Conservation (phyloP, 2,888 invertebrate genomes). For the Lasius fuliginosus region DNA sequence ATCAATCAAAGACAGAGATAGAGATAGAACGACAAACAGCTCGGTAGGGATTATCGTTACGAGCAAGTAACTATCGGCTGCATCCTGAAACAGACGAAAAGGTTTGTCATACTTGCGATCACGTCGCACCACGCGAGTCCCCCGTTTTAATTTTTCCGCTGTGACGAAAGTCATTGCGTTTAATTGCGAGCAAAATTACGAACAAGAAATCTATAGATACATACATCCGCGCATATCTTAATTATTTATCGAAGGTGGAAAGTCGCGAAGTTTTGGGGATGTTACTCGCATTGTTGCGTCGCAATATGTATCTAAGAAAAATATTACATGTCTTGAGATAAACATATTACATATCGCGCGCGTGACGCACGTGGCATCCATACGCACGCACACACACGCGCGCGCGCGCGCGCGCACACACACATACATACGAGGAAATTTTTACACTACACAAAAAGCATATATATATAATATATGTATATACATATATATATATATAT, state of each 20-base stretch:
- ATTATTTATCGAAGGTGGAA: background rate
- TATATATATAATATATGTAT: slow-evolving; percentile 70
- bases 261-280: background rate
- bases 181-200: background rate
- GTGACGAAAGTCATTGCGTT: background rate
- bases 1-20: slow-evolving; percentile 60
- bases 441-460: slow-evolving; percentile 84
- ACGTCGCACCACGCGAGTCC: slow-evolving; percentile 55
- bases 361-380: slow-evolving; percentile 59
- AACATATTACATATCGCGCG: slow-evolving; percentile 62
- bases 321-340: slow-evolving; percentile 43
- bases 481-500: slow-evolving; percentile 49
- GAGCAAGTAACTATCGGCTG: slow-evolving; percentile 80
- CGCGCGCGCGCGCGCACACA: slow-evolving; percentile 58
- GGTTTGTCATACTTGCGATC: slow-evolving; percentile 75
- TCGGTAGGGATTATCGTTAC: slow-evolving; percentile 69
- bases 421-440: slow-evolving; percentile 72
- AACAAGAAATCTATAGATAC: background rate
- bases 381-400: slow-evolving; percentile 53
- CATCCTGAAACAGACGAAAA: slow-evolving; percentile 85
- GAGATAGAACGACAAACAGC: slow-evolving; percentile 67
- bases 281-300: slow-evolving; percentile 41
- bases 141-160: background rate
- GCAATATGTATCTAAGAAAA: slow-evolving; percentile 48
- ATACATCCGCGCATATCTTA: background rate